Conservation (phyloP, 1,140 invertebrate species). For the Matsumurasca onukii region DNA sequence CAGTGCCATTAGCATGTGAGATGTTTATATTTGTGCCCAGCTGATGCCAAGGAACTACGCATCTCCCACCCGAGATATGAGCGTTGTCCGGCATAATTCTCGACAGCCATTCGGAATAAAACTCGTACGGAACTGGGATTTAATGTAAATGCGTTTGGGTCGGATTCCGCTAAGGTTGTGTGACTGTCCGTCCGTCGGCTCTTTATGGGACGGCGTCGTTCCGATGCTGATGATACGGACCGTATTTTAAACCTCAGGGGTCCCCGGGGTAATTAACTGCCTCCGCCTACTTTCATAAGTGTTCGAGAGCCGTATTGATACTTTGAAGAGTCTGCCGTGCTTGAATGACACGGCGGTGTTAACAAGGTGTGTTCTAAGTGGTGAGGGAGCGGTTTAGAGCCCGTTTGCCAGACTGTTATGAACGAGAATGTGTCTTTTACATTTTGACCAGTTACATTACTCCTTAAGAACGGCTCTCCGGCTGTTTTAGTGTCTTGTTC, state of each 20-base stretch:
- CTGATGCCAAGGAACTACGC: too few species aligned
- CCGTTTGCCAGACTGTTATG: too few species aligned
- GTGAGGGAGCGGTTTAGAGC: too few species aligned
- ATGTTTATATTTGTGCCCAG: too few species aligned
- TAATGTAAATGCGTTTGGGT: slow-evolving; percentile 23
- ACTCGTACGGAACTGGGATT: slow-evolving; percentile 19
- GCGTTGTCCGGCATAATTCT: slow-evolving; percentile 8
- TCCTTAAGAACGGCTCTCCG: too few species aligned
- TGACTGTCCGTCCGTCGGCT: slow-evolving; percentile 1
- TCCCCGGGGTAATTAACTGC: slow-evolving; percentile 15
- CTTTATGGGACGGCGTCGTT: slow-evolving; percentile 19
- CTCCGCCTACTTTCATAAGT: slow-evolving; percentile 18
- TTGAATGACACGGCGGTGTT: background rate
- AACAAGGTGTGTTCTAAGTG: too few species aligned
- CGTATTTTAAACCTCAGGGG: slow-evolving; percentile 12
- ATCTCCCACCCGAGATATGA: slow-evolving; percentile 8
- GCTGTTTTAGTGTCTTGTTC: too few species aligned
- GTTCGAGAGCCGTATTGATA: background rate
- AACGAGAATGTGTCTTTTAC: too few species aligned
- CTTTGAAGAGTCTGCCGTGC: slow-evolving; percentile 1
- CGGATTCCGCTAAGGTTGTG: background rate
- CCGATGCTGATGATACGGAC: background rate
- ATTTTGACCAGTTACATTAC: too few species aligned
- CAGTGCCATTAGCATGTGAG: too few species aligned
- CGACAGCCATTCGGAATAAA: slow-evolving; percentile 17